These are phyloP conservation scores for Naso thynnoides DNA, from an alignment of 2,797 vertebrate genomes.

Conservation along the genomic window DNA sequence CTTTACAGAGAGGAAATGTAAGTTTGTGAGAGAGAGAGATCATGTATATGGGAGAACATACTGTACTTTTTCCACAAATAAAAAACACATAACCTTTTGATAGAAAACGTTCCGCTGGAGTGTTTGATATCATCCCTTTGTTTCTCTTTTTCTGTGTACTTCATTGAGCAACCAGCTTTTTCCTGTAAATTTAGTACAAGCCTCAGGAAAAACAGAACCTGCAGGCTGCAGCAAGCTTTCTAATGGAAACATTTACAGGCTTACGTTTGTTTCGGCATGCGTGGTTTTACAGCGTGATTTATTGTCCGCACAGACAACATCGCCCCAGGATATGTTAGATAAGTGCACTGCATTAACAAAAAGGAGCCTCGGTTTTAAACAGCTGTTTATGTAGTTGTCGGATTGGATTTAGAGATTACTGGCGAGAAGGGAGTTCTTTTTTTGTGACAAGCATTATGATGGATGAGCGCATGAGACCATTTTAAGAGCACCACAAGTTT, in stretches of 20 bases:
- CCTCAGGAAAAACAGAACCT: constrained; percentile 42
- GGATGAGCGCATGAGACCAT: constrained; percentile 39
- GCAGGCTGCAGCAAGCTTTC: constrained; percentile 54
- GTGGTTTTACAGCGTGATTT: constrained; percentile 77
- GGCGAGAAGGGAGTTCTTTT: constrained; percentile 38
- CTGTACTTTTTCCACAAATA: constrained; percentile 11
- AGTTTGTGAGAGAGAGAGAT: constrained; percentile 9
- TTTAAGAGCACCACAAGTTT: constrained; percentile 40
- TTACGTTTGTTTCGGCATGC: constrained; percentile 67
- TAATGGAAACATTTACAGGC: constrained; percentile 72
- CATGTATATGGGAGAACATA: constrained; percentile 4
- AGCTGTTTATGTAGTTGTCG: constrained; percentile 57
- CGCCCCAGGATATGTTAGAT: constrained; percentile 71
- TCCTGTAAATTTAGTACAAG: constrained; percentile 51
- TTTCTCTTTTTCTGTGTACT: constrained; percentile 38
- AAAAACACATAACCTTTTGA: constrained; percentile 17
- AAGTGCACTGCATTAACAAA: constrained; percentile 73
- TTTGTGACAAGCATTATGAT: constrained; percentile 60
- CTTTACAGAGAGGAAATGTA: neutral
- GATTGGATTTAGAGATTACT: constrained; percentile 50
- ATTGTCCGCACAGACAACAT: constrained; percentile 73
- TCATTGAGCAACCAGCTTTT: constrained; percentile 29
- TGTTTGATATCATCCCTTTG: constrained; percentile 16
- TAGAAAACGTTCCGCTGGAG: constrained; percentile 23
- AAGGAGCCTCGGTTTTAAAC: constrained; percentile 52